Evolutionary conservation across 2,113 vertebrate species (phyloP), one percentile per base, ranked within the genome.

Genomic region (Brienomyrus longianalis): DNA sequence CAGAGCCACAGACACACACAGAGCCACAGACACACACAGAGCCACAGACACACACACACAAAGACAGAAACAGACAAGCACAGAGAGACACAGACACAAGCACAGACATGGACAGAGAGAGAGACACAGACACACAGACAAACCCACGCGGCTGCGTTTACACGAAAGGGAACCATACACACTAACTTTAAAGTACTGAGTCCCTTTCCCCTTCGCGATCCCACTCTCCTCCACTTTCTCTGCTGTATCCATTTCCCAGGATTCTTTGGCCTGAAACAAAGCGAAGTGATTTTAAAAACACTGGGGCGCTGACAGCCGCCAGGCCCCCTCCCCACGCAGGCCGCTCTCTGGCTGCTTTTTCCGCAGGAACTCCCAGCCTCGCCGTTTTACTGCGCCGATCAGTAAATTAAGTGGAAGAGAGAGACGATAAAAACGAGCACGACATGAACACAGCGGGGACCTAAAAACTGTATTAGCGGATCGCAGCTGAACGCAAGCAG

Each of bases 151-250:
- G 27, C 66, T 35, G 27, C 4, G 31, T 74, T 35, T 4, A 35
- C 70, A 39, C 1, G 70, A 35, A 45, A 0, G 80, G 19, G 9
- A 23, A 47, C 48, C 48, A 31, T 9, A 17, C 3, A 9, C 11
- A 83, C 91, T 93, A 93, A 99, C 98, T 96, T 98, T 99, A 93
- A 99, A 99, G 93, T 98, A 97, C 74, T 97, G 96, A 2, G 98
- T 98, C 92, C 98, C 98, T 74, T 97, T 98, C 91, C 98, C 98
- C 93, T 99, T 99, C 89, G 98, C 97, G n/a, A 99, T 97, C 87
- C 17, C 0, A 70, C 98, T 97, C 94, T 99, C 98, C 47, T 99
- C 97, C 93, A 99, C 89, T 93, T 99, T 99, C 94, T 99, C 98
- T 62, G 91, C 90, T 0, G 96, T 94, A 92, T 96, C 98, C 98